These are phyloP conservation scores for Halesus radiatus DNA, from an alignment of 1,140 invertebrate species.

Conservation along the genomic window DNA sequence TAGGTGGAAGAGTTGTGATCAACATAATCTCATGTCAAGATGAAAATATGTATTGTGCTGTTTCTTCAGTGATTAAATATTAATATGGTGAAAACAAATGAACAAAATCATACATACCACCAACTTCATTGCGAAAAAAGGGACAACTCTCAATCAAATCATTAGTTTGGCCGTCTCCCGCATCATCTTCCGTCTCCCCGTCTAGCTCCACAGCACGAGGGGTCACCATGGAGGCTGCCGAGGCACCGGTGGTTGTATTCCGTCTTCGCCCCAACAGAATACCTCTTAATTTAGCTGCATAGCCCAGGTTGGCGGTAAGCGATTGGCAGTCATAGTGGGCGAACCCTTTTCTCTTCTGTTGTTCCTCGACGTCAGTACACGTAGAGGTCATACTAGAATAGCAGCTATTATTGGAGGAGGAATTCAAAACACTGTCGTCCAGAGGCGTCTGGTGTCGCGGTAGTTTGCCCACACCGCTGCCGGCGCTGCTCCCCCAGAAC, in stretches of 20 bases:
- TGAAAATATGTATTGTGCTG: too few species aligned
- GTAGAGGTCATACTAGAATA: constrained; percentile 60
- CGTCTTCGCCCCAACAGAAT: constrained; percentile 79
- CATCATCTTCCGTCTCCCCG: constrained; percentile 77
- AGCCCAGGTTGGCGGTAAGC: constrained; percentile 86
- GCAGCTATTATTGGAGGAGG: constrained; percentile 41
- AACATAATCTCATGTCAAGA: too few species aligned
- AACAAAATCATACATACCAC: constrained; percentile 68
- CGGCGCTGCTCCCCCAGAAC: constrained; percentile 74
- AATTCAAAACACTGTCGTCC: constrained; percentile 59
- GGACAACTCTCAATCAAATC: constrained; percentile 83
- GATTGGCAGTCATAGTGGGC: constrained; percentile 95
- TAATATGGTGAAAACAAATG: not conserved
- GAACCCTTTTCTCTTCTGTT: constrained; percentile 79
- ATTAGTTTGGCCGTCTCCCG: constrained; percentile 84
- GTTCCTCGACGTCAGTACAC: constrained; percentile 73
- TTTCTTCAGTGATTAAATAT: too few species aligned
- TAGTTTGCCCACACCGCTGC: constrained; percentile 58
- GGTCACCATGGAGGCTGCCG: constrained; percentile 83
- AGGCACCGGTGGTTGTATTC: constrained; percentile 93
- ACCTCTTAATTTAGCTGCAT: constrained; percentile 81
- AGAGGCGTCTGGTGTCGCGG: constrained; percentile 59
- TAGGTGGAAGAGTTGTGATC: not conserved
- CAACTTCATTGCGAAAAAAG: constrained; percentile 94
- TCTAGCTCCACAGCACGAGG: constrained; percentile 75